phyloP scores from a whole-genome alignment of 37 sponge, comb jelly and placozoan species.

The Crambe crambe region DNA sequence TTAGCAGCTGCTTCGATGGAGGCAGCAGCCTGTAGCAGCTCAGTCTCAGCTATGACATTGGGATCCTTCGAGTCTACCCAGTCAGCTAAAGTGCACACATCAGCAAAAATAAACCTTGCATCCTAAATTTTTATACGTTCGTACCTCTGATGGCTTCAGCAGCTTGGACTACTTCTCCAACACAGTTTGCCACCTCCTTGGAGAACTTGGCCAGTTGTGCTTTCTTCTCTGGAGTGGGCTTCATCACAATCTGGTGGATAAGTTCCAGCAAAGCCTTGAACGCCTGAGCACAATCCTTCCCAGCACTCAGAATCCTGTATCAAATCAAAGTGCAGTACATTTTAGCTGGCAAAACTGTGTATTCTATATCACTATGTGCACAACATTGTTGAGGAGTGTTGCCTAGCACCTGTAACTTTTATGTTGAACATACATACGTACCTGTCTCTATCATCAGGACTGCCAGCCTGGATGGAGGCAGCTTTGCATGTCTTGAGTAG shows the following conservation, averaged over 20 bases:
- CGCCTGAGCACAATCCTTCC: constrained; percentile 73
- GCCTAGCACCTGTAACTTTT: no score
- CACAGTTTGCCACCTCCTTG: constrained; percentile 72
- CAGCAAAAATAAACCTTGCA: no score
- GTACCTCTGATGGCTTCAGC: constrained; percentile 70
- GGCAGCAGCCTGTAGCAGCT: constrained; percentile 93
- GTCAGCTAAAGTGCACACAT: constrained; percentile 46
- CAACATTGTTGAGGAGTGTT: not conserved
- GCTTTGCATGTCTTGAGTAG: constrained; percentile 82
- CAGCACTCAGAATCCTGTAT: constrained; percentile 49
- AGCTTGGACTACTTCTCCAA: constrained; percentile 69
- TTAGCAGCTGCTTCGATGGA: constrained; percentile 96
- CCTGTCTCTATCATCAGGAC: constrained; percentile 56
- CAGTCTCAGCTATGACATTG: constrained; percentile 91
- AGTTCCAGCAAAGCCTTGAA: constrained; percentile 83
- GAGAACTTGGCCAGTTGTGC: constrained; percentile 63
- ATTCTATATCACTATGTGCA: not conserved
- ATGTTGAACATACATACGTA: constrained; percentile 27
- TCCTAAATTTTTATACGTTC: not conserved
- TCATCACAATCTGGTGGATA: constrained; percentile 64
- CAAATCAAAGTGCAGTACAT: not conserved
- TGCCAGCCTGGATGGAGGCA: constrained; percentile 43
- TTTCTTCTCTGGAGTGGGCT: constrained; percentile 67
- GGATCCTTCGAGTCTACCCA: constrained; percentile 93
- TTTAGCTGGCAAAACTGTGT: no score